phyloP scores from a whole-genome alignment of 2,113 vertebrate species.

The Willisornis vidua region DNA sequence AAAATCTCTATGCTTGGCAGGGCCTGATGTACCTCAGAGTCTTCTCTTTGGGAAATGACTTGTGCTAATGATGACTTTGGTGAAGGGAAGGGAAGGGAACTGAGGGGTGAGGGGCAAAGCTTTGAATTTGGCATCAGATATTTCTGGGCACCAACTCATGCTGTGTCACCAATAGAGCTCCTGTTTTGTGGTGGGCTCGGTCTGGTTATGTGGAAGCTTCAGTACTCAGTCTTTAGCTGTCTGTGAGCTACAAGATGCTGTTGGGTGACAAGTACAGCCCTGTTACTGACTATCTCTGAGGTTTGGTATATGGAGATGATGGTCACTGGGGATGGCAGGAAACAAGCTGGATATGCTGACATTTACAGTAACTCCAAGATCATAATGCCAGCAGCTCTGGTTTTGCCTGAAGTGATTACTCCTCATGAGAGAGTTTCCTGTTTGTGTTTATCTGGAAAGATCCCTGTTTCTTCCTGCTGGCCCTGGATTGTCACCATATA shows the following conservation, averaged over 20 bases:
- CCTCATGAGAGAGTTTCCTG: not conserved
- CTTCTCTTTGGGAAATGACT: not conserved
- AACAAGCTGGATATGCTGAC: not conserved
- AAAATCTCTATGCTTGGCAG: not conserved
- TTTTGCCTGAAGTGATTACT: rapidly evolving
- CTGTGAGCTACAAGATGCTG: not conserved
- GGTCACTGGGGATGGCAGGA: not conserved
- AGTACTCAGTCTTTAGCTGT: not conserved
- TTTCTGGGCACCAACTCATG: rapidly evolving
- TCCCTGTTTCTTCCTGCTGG: not conserved
- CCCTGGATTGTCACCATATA: not conserved
- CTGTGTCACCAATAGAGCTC: not conserved
- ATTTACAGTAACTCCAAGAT: not conserved
- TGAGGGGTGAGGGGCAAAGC: not conserved
- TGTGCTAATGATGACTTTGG: not conserved
- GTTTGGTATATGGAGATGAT: rapidly evolving
- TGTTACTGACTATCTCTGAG: not conserved
- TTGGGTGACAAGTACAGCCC: not conserved
- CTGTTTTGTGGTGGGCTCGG: not conserved
- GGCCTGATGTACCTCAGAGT: rapidly evolving
- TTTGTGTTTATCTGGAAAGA: not conserved
- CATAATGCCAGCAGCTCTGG: not conserved
- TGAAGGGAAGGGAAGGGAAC: not conserved
- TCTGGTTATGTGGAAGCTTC: not conserved
- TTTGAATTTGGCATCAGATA: not conserved